phyloP scores from a whole-genome alignment of 2,888 invertebrate species.

The Erebia epiphron region DNA sequence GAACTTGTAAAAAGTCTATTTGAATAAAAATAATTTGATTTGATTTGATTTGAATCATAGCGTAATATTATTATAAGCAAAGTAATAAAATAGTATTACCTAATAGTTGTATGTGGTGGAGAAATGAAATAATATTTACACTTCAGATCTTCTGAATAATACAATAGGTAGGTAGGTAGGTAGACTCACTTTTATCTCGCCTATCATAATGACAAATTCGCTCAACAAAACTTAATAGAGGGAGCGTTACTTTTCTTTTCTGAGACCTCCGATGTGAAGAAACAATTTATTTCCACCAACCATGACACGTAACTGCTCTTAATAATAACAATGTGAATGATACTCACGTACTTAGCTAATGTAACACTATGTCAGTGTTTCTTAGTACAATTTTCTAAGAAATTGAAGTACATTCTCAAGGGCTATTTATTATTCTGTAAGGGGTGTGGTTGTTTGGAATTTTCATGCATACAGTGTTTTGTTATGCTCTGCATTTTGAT shows the following conservation, averaged over 20 bases:
- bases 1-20: too few species aligned
- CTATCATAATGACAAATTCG: constrained; percentile 26
- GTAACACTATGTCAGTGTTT: constrained; percentile 61
- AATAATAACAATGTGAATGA: constrained; percentile 57
- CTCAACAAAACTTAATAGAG: constrained; percentile 35
- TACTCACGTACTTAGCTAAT: constrained; percentile 67
- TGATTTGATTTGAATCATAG: too few species aligned
- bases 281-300: constrained; percentile 45
- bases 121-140: too few species aligned
- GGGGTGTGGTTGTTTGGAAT: constrained; percentile 37
- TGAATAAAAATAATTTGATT: too few species aligned
- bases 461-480: constrained; percentile 33
- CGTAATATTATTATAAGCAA: too few species aligned
- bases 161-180: background rate
- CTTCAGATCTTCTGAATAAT: background rate
- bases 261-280: constrained; percentile 32
- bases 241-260: constrained; percentile 43
- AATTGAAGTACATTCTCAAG: constrained; percentile 53
- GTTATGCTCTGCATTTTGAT: constrained; percentile 27
- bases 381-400: constrained; percentile 50
- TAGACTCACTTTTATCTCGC: constrained; percentile 6
- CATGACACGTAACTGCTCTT: constrained; percentile 46
- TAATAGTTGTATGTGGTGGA: background rate
- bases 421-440: constrained; percentile 43
- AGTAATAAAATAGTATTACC: too few species aligned